A percentile compares a stretch with the other conserved stretches of the same genome.
Conservation (phyloP, 1,140 invertebrate genomes). For the Drosophila carrolli region DNA sequence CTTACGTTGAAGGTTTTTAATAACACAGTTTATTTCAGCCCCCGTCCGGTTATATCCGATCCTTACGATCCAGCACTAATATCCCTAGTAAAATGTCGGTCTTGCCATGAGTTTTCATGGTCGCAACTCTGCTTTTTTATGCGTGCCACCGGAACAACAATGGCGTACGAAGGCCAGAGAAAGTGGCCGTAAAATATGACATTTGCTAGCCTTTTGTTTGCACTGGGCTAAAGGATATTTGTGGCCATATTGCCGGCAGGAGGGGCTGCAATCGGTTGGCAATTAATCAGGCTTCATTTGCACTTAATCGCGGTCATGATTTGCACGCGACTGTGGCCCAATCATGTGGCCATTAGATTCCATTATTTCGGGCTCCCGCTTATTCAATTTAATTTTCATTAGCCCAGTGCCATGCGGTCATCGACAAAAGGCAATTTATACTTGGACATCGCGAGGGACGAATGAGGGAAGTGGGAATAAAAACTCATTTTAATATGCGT, state of each 20-base stretch:
- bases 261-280: slow-evolving; percentile 31
- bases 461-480: slow-evolving; percentile 33
- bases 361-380: slow-evolving; percentile 27
- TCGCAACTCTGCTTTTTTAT: slow-evolving; percentile 48
- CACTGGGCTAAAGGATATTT: slow-evolving; percentile 46
- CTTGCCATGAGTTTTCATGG: slow-evolving; percentile 70
- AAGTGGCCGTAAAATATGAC: slow-evolving; percentile 63
- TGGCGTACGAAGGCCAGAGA: slow-evolving; percentile 25
- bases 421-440: slow-evolving; percentile 46
- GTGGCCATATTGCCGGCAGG: slow-evolving; percentile 8
- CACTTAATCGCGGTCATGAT: slow-evolving; percentile 75
- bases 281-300: slow-evolving; percentile 80
- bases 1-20: slow-evolving; percentile 7
- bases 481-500: slow-evolving; percentile 73
- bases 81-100: slow-evolving; percentile 61
- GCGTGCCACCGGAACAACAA: slow-evolving; percentile 61
- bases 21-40: background rate
- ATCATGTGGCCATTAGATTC: slow-evolving; percentile 28
- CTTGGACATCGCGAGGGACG: slow-evolving; percentile 9
- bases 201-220: slow-evolving; percentile 69
- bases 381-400: slow-evolving; percentile 74
- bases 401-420: slow-evolving; percentile 34
- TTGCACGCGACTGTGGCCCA: slow-evolving; percentile 61
- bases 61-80: slow-evolving; percentile 8
- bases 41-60: background rate